Percentiles rank a stretch among this genome's conserved stretches.
phyloP scores from a whole-genome alignment of 2,113 vertebrate genomes.

The Solea solea region DNA sequence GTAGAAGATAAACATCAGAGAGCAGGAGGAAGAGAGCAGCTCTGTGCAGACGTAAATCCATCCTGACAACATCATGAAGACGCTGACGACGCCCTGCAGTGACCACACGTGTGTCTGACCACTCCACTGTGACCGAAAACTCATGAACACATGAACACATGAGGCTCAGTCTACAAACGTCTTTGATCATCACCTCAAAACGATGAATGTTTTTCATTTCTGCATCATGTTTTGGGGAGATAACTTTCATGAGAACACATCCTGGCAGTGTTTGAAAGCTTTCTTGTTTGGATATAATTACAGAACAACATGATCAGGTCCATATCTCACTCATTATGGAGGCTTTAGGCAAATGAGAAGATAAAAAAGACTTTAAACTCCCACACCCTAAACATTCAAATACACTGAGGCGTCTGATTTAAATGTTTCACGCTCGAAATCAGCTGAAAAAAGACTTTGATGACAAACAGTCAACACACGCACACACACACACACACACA shows the following conservation, averaged over 20 bases:
- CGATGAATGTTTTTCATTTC: conserved; percentile 29
- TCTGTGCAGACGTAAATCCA: too few relatives aligned
- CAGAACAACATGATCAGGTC: conserved; percentile 56
- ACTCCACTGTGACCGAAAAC: too few relatives aligned
- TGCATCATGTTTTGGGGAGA: conserved; percentile 72
- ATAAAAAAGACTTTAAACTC: conserved; percentile 67
- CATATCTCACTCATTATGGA: conserved; percentile 73
- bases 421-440: conserved; percentile 63
- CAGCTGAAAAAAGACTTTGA: conserved; percentile 71
- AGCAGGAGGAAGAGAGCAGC: too few relatives aligned
- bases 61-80: too few relatives aligned
- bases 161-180: conserved; percentile 18
- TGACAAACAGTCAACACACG: conserved; percentile 50
- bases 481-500: too few relatives aligned
- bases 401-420: conserved; percentile 58
- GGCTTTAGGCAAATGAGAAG: conserved; percentile 75
- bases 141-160: too few relatives aligned
- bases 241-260: conserved; percentile 66
- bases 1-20: too few relatives aligned
- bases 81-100: too few relatives aligned
- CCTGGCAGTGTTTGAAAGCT: conserved; percentile 66
- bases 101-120: too few relatives aligned
- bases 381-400: conserved; percentile 65
- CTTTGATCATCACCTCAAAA: conserved; percentile 46
- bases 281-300: conserved; percentile 30